Evolutionary conservation across 2,888 invertebrate genomes (phyloP).

Genomic region (Cryptosula pallasiana): DNA sequence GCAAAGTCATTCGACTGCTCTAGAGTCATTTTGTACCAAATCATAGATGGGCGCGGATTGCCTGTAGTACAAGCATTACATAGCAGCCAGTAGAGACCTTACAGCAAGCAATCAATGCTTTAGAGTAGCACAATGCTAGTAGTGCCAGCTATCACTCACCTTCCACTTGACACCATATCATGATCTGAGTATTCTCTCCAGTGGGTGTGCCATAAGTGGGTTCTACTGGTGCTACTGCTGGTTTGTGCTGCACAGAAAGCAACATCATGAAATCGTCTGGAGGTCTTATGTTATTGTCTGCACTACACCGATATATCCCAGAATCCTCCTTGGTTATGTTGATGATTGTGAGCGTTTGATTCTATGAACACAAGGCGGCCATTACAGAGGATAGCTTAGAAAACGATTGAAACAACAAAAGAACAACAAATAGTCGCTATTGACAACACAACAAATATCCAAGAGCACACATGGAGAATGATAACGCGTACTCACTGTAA

Average conservation of each 20-base stretch:
- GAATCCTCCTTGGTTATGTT: constrained; percentile 35
- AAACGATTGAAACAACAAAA: too few species aligned
- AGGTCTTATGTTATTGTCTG: constrained; percentile 50
- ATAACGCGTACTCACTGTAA: background rate
- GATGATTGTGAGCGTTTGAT: background rate
- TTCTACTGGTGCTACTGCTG: constrained; percentile 41
- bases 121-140: background rate
- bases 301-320: constrained; percentile 50
- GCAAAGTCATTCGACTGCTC: background rate
- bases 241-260: constrained; percentile 43
- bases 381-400: too few species aligned
- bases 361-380: background rate
- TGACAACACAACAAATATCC: too few species aligned
- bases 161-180: constrained; percentile 18
- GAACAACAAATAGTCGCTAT: too few species aligned
- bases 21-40: constrained; percentile 6
- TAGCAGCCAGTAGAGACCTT: background rate
- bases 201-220: constrained; percentile 38
- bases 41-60: constrained; percentile 18
- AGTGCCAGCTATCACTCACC: background rate
- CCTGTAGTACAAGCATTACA: background rate
- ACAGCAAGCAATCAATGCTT: background rate
- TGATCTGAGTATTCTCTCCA: constrained; percentile 7
- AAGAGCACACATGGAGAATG: too few species aligned
- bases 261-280: constrained; percentile 45